Percentiles rank a stretch among this genome's conserved stretches.
phyloP scores from a whole-genome alignment of 2,888 invertebrate species.

The Yponomeuta malinellus region DNA sequence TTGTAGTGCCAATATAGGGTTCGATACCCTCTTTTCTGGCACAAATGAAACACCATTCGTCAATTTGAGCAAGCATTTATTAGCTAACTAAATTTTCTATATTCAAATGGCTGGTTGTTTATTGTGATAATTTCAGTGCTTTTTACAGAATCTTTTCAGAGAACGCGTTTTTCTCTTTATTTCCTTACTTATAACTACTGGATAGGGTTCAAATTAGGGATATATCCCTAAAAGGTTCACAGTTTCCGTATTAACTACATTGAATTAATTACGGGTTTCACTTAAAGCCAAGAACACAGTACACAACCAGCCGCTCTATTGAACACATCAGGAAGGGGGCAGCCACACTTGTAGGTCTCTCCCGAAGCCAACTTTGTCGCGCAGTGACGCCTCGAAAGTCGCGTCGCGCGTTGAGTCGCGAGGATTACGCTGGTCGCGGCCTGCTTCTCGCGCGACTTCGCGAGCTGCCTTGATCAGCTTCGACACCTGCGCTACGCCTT shows the following conservation, averaged over 20 bases:
- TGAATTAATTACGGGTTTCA: no score
- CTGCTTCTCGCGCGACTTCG: constrained; percentile 54
- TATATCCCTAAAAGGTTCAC: no score
- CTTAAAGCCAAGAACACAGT: neutral
- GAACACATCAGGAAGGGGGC: constrained; percentile 70
- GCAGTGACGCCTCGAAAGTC: constrained; percentile 59
- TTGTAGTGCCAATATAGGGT: no score
- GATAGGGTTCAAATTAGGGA: no score
- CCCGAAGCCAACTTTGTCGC: constrained; percentile 74
- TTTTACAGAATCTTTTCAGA: neutral
- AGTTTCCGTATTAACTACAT: no score
- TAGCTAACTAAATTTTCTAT: constrained; percentile 11
- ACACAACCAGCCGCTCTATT: constrained; percentile 18
- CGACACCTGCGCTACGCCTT: constrained; percentile 62
- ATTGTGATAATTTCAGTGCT: neutral
- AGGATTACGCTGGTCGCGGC: constrained; percentile 46
- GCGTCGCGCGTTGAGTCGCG: constrained; percentile 66
- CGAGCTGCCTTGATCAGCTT: constrained; percentile 58
- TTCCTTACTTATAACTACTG: no score
- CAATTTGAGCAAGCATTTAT: constrained; percentile 19
- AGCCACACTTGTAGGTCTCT: constrained; percentile 74
- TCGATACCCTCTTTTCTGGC: no score
- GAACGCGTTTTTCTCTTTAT: no score
- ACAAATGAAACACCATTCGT: constrained; percentile 7
- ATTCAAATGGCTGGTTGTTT: neutral